Evolutionary conservation across 2,113 vertebrate genomes (phyloP).

Genomic region (Albula goreensis): DNA sequence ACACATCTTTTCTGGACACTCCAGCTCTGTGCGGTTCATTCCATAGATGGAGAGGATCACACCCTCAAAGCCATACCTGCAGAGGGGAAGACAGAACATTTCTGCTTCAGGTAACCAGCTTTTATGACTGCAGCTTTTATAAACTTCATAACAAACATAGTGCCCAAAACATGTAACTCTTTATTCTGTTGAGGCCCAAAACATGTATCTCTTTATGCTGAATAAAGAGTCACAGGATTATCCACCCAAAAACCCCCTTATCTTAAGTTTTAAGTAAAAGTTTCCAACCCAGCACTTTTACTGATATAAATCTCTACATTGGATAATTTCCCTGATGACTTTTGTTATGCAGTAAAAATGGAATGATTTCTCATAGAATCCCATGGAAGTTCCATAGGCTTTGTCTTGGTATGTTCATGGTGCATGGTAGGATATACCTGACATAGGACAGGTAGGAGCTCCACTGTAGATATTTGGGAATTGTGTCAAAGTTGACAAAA

Average conservation of each 20-base stretch:
- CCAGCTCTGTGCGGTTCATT: slow-evolving; percentile 87
- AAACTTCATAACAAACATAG: too few species aligned
- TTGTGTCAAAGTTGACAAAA: slow-evolving; percentile 98
- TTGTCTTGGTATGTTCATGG: not conserved
- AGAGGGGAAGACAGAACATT: not conserved
- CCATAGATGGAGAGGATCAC: slow-evolving; percentile 95
- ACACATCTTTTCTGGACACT: slow-evolving; percentile 79
- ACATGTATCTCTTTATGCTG: too few species aligned
- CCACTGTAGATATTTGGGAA: slow-evolving; percentile 96
- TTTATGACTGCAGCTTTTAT: too few species aligned
- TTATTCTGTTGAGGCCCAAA: not conserved
- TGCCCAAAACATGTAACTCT: not conserved
- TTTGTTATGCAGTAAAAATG: too few species aligned
- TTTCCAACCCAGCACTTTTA: too few species aligned
- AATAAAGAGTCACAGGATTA: not conserved
- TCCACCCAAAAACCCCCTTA: not conserved
- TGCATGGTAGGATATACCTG: slow-evolving; percentile 70
- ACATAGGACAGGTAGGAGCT: slow-evolving; percentile 96
- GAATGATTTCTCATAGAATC: not conserved
- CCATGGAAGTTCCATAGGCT: not conserved
- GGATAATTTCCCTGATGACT: too few species aligned
- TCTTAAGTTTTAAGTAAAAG: not conserved
- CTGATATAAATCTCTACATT: too few species aligned
- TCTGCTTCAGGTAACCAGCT: too few species aligned
- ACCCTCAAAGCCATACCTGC: slow-evolving; percentile 94